Conservation (phyloP, 2,113 vertebrate species). For the rabbit (Oryctolagus cuniculus) region DNA sequence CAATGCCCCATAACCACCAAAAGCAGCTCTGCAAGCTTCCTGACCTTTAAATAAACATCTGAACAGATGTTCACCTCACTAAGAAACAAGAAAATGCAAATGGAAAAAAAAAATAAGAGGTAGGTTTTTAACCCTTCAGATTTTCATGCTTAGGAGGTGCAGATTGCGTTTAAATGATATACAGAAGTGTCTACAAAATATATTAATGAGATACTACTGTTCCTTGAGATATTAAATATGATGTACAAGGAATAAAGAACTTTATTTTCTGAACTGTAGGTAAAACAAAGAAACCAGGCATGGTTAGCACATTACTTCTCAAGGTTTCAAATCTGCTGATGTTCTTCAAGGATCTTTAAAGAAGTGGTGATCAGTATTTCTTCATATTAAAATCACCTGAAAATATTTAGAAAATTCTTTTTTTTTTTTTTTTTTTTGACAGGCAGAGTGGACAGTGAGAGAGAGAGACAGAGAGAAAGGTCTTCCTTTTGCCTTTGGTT, state of each 20-base stretch:
- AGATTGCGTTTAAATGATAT: neutral
- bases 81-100: constrained; percentile 68
- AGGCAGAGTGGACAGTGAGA: too few relatives aligned
- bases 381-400: neutral
- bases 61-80: constrained; percentile 64
- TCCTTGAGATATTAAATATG: neutral
- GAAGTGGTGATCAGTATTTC: neutral
- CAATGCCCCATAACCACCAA: constrained; percentile 51
- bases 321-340: neutral
- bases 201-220: neutral
- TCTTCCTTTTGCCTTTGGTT: too few relatives aligned
- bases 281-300: neutral
- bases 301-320: neutral
- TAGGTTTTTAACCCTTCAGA: constrained; percentile 33
- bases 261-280: neutral
- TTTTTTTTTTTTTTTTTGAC: too few relatives aligned
- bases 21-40: constrained; percentile 5
- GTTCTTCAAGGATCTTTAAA: neutral
- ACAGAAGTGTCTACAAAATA: neutral
- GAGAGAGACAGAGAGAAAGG: too few relatives aligned
- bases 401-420: neutral
- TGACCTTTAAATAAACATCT: constrained; percentile 67
- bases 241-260: neutral
- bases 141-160: neutral
- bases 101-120: neutral